These are phyloP conservation scores for Caracal caracal DNA, from an alignment of 2,113 vertebrate species.

Conservation along the genomic window DNA sequence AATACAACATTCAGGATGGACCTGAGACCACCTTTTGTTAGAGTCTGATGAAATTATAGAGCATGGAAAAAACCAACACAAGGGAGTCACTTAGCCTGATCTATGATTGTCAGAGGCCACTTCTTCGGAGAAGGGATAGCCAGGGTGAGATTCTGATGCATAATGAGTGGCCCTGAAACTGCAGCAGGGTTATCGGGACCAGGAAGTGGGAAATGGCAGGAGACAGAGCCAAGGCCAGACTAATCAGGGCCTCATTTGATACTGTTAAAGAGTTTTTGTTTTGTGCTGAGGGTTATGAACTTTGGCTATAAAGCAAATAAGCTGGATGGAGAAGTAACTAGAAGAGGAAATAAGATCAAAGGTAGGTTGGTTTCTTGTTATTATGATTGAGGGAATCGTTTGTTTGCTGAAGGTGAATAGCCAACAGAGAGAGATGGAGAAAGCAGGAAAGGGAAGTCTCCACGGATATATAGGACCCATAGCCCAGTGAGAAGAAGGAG, in stretches of 20 bases:
- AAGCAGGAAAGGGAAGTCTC: not conserved
- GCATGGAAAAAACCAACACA: not conserved
- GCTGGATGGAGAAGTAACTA: not conserved
- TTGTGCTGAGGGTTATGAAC: not conserved
- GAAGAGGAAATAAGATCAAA: not conserved
- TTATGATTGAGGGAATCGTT: not conserved
- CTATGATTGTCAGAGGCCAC: not conserved
- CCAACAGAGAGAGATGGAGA: not conserved
- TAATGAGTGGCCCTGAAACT: not conserved
- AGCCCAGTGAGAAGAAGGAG: not conserved
- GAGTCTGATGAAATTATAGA: not conserved
- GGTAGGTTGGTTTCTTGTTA: not conserved
- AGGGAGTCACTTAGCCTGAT: not conserved
- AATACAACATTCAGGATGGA: not conserved
- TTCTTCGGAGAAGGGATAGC: not conserved
- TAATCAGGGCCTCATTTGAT: not conserved
- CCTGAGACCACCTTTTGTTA: not conserved
- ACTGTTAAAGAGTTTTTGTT: not conserved
- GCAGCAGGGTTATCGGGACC: not conserved
- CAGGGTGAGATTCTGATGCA: not conserved
- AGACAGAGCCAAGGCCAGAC: not conserved
- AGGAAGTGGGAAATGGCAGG: not conserved
- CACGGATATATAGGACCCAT: not conserved
- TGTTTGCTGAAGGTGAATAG: not conserved
- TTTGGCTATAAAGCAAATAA: not conserved